phyloP scores from a whole-genome alignment of 2,888 invertebrate species.

The Limnephilus marmoratus region DNA sequence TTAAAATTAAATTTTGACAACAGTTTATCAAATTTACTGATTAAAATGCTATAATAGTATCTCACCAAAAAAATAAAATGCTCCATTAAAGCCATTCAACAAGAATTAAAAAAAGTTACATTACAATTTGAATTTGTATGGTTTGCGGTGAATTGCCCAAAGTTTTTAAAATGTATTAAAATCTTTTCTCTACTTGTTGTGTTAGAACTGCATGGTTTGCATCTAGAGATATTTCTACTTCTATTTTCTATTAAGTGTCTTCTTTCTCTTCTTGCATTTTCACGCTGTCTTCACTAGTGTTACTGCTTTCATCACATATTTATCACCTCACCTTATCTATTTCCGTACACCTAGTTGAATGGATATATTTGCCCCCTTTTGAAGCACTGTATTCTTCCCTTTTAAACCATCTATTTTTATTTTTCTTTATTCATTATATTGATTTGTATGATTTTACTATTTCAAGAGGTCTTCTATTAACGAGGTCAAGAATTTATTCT shows the following conservation, averaged over 20 bases:
- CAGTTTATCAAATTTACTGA: too few relatives aligned
- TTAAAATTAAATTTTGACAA: not conserved
- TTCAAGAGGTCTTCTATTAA: not conserved
- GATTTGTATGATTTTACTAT: not conserved
- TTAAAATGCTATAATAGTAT: too few relatives aligned
- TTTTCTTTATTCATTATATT: not conserved
- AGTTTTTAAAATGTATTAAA: not conserved
- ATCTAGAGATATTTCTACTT: slow-evolving; percentile 5
- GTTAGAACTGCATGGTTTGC: slow-evolving; percentile 12
- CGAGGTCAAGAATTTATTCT: not conserved
- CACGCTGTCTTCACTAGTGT: slow-evolving; percentile 42
- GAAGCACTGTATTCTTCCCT: slow-evolving; percentile 10
- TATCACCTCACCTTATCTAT: slow-evolving; percentile 36
- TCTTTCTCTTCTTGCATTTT: slow-evolving; percentile 24
- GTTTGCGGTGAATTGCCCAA: not conserved
- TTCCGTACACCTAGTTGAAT: slow-evolving; percentile 44
- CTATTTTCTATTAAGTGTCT: slow-evolving; percentile 7
- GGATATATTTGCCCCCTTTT: slow-evolving; percentile 14
- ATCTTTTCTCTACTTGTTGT: not conserved
- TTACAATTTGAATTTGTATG: not conserved
- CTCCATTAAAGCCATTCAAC: too few relatives aligned
- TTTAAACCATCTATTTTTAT: not conserved
- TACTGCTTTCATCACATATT: slow-evolving; percentile 23
- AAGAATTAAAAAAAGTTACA: not conserved
- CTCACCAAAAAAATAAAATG: not conserved